Base-by-base conservation (phyloP, 2,888 invertebrate species). In the Thecophora atra region DNA sequence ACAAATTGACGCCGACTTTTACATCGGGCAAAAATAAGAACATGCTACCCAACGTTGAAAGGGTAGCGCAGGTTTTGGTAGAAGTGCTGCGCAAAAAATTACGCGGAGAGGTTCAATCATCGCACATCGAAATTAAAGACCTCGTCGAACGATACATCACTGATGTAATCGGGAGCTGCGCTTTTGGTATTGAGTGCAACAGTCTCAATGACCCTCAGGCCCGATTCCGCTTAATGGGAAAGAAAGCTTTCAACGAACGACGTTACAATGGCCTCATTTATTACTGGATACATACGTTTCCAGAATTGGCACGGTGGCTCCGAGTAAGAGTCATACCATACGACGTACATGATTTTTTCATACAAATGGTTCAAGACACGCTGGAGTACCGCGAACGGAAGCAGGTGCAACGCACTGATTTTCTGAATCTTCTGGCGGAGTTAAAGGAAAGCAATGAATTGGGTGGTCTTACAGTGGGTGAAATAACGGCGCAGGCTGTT, bases 401-500 rank as follows among this genome's bases (percentile, higher is more conserved):
- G 70, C 78, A 82, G 5, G 67, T 85, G 19, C 75, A 83, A 76
- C 76, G 89, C 58, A 88, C 88, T 74, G 88, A 89, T 76, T 89
- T 88, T 71, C 81, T 90, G 75, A 86, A 90, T 76, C 80, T 89
- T 1, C 79, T 90, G 13, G 87, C 89, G 81, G 87, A 88, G 74
- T 83, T 88, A 19, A 84, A 87, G 75, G 77, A 79, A 4, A 73
- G 72, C 21, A 73, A 72, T 24, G 77, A 75, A 1, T 64, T 51
- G 1, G 81, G 78, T 0, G 81, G 81, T 0, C 79, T 89, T 3
- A 84, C 86, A 3, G 82, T 89, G n/a, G 85, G 88, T 11, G 79
- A 90, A 67, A 80, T 90, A 1, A 85, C 88, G 0, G 87, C 90
- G 0, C 90, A 91, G 74, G 88, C 89, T 8, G 86, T 89, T 47